A percentile compares a stretch with the other conserved stretches of the same genome.
phyloP scores from a whole-genome alignment of 2,888 invertebrate species.

The Diarsia brunnea region DNA sequence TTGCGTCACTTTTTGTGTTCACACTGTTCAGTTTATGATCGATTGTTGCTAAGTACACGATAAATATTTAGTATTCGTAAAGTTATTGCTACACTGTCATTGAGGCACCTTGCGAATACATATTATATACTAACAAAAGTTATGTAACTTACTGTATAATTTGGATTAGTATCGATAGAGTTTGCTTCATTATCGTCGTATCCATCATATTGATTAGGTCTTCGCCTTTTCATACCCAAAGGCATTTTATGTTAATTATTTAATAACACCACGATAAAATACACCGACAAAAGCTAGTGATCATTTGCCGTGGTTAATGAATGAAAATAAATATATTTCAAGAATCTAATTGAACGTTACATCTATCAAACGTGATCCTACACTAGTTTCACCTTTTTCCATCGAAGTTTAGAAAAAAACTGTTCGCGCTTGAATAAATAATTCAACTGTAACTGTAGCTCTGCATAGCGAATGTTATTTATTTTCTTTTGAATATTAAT shows the following conservation, averaged over 20 bases:
- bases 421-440: slow-evolving; percentile 58
- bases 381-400: slow-evolving; percentile 68
- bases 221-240: not conserved
- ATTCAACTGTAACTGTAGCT: slow-evolving; percentile 46
- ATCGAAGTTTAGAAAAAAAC: slow-evolving; percentile 43
- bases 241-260: slow-evolving; percentile 8
- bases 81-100: slow-evolving; percentile 44
- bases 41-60: slow-evolving; percentile 57
- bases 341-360: slow-evolving; percentile 71
- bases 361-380: slow-evolving; percentile 67
- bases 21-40: slow-evolving; percentile 50
- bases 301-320: slow-evolving; percentile 72
- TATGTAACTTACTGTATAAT: slow-evolving; percentile 5
- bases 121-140: slow-evolving; percentile 32
- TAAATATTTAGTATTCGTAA: slow-evolving; percentile 54
- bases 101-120: slow-evolving; percentile 25
- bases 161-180: slow-evolving; percentile 16
- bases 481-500: slow-evolving; percentile 53
- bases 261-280: slow-evolving; percentile 21
- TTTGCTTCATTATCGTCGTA: slow-evolving; percentile 21
- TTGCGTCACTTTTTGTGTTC: slow-evolving; percentile 65
- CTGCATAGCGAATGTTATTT: slow-evolving; percentile 56
- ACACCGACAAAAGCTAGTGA: slow-evolving; percentile 63
- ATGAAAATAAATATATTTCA: slow-evolving; percentile 73
- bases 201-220: slow-evolving; percentile 43